A percentile compares a stretch with the other conserved stretches of the same genome.
Conservation (phyloP, 2,797 vertebrate genomes). For the Sitta carolinensis region DNA sequence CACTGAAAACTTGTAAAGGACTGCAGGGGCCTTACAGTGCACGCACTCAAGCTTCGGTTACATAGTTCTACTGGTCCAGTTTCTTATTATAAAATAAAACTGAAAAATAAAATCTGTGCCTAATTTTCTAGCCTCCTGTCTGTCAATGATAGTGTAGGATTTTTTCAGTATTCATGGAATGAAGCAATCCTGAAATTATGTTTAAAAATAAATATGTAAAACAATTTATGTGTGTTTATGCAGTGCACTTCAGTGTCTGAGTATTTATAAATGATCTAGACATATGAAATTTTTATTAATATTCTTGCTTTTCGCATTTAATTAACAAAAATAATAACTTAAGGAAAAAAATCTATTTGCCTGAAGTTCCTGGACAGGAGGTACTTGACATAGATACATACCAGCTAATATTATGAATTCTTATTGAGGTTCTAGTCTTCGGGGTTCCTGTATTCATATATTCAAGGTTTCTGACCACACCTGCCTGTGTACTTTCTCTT, state of each 20-base stretch:
- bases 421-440: background rate
- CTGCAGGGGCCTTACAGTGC: conserved; percentile 76
- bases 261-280: background rate
- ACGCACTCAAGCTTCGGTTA: conserved; percentile 77
- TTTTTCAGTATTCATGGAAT: conserved; percentile 47
- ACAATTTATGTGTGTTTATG: background rate
- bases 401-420: background rate
- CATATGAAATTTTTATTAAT: background rate
- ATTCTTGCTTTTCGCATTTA: background rate
- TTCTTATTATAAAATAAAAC: conserved; percentile 78
- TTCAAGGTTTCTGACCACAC: background rate
- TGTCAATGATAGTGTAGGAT: conserved; percentile 51
- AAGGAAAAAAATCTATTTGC: background rate
- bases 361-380: background rate
- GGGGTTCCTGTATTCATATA: background rate
- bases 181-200: conserved; percentile 32
- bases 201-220: conserved; percentile 37
- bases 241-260: background rate
- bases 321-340: background rate
- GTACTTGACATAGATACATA: background rate
- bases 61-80: conserved; percentile 71
- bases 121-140: conserved; percentile 76
- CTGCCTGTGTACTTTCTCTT: background rate
- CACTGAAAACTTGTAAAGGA: conserved; percentile 79
- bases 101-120: conserved; percentile 78